Evolutionary conservation across 2,113 vertebrate genomes (phyloP).

Genomic region (Solea solea): DNA sequence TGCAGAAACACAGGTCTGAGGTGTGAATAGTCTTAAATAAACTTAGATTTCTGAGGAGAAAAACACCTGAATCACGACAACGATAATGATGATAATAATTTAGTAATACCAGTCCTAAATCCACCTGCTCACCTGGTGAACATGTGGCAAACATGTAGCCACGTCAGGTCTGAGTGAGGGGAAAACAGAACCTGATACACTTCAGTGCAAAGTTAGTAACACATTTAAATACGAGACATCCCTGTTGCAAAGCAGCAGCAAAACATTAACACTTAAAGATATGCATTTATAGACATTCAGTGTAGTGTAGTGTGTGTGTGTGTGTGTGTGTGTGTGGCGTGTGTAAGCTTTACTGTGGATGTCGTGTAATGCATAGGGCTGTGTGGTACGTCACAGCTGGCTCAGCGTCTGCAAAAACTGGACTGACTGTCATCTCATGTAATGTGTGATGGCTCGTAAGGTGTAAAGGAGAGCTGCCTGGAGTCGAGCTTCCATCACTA

Average conservation of each 20-base stretch:
- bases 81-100: constrained; percentile 4
- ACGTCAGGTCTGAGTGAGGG: constrained; percentile 34
- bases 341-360: constrained; percentile 14
- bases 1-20: constrained; percentile 18
- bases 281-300: constrained; percentile 62
- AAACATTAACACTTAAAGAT: constrained; percentile 69
- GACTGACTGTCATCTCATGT: constrained; percentile 77
- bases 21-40: constrained; percentile 28
- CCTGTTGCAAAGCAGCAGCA: constrained; percentile 54
- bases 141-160: constrained; percentile 19
- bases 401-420: constrained; percentile 55
- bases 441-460: constrained; percentile 86
- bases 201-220: constrained; percentile 71
- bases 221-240: constrained; percentile 49
- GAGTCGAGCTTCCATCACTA: constrained; percentile 93
- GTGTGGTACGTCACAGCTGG: constrained; percentile 60
- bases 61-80: constrained; percentile 5
- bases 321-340: constrained; percentile 21
- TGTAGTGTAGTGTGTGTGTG: constrained; percentile 19
- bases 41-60: constrained; percentile 11
- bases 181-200: constrained; percentile 25
- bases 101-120: neutral
- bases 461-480: constrained; percentile 94
- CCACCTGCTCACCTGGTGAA: neutral
- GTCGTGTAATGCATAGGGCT: constrained; percentile 24